These are phyloP conservation scores for Lapara coniferarum DNA, from an alignment of 2,888 invertebrate genomes.

Conservation along the genomic window DNA sequence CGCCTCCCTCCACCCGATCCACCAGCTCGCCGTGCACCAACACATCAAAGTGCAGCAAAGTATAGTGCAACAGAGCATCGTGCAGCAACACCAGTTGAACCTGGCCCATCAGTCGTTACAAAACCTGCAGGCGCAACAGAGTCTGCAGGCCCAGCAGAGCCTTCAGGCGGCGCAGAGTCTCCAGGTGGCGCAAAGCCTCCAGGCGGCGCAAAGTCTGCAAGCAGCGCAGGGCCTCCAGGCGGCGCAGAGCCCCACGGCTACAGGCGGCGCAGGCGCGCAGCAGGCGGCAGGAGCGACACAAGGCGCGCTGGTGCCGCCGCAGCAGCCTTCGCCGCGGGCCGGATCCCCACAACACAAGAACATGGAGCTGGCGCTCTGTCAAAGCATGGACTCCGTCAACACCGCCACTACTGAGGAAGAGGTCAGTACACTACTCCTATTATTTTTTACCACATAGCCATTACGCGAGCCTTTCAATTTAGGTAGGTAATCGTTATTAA, in stretches of 20 bases:
- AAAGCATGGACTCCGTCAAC: conserved; percentile 99
- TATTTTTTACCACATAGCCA: conserved; percentile 4
- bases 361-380: conserved; percentile 91
- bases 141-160: conserved; percentile 58
- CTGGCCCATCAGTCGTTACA: conserved; percentile 78
- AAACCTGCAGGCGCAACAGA: conserved; percentile 69
- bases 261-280: conserved; percentile 70
- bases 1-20: conserved; percentile 72
- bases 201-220: conserved; percentile 55
- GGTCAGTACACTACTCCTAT: conserved; percentile 84
- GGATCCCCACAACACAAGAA: conserved; percentile 76
- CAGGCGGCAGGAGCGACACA: conserved; percentile 69
- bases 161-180: conserved; percentile 53
- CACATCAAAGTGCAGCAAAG: conserved; percentile 79
- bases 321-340: conserved; percentile 74
- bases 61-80: conserved; percentile 78
- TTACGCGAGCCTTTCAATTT: background rate
- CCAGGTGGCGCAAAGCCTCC: conserved; percentile 63
- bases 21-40: conserved; percentile 78
- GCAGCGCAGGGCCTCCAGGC: conserved; percentile 67
- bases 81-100: conserved; percentile 78
- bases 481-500: conserved; percentile 30
- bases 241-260: conserved; percentile 66
- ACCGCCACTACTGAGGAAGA: conserved; percentile 98
- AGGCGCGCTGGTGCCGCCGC: conserved; percentile 76